Evolutionary conservation across 2,113 vertebrate species (phyloP), one percentile per base, ranked within the genome.

Genomic region (Smithornis capensis): DNA sequence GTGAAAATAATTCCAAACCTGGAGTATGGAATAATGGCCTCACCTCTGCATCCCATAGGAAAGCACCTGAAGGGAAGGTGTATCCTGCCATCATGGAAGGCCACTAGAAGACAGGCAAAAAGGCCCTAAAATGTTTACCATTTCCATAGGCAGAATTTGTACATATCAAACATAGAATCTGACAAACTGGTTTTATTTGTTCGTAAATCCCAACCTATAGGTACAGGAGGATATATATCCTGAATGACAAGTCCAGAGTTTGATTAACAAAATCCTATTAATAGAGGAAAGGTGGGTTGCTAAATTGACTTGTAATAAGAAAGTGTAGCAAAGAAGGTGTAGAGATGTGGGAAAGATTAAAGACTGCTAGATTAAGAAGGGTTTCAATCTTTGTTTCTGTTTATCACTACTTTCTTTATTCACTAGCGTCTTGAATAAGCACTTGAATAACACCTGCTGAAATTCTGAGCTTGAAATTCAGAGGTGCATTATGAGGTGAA

Each of bases 91-190:
- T 75, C 11, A 31, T 25, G 33, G 37, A 77, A 89, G 5, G 10
- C 19, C 14, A 35, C 3, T 42, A 21, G 18, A 42, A 35, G 25
- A 62, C 4, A 3, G 3, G 7, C 0, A 2, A 10, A 38, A 77
- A 38, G 4, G 4, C 21, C 8, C 5, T 8, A 24, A 14, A 4
- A 38, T 5, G 1, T 75, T 67, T 68, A 60, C 14, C 1, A 25
- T 73, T 92, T 85, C n/a, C 12, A 47, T 21, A 35, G 14, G 40
- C 5, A 40, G 38, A 63, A 38, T 86, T 60, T 73, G 6, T 71
- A 23, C 10, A 35, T 29, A 0, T 0, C 19, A 57, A 24, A 31
- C 13, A 64, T 2, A 52, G 27, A 89, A 44, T 64, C 0, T 53
- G 10, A 14, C 3, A 28, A 44, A 40, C 3, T 44, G 2, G 3